Evolutionary conservation across 2,797 vertebrate genomes (phyloP).

Genomic region (Eulemur rubriventer): DNA sequence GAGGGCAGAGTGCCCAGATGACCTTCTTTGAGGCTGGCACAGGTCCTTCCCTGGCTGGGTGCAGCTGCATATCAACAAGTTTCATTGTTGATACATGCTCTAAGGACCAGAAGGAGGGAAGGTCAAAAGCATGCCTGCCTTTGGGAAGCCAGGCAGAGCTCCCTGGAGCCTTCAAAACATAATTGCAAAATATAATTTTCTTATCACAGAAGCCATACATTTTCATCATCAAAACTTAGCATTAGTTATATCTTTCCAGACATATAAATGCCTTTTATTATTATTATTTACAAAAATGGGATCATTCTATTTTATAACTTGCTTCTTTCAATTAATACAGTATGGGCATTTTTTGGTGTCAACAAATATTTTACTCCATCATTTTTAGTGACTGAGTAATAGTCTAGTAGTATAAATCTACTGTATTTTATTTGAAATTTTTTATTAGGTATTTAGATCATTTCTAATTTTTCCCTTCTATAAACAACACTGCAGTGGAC

Average conservation of each 20-base stretch:
- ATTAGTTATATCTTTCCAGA: not conserved
- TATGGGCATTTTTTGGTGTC: not conserved
- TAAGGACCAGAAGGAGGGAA: not conserved
- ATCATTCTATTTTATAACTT: not conserved
- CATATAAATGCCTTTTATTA: not conserved
- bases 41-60: not conserved
- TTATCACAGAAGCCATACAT: not conserved
- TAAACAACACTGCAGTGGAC: not conserved
- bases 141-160: not conserved
- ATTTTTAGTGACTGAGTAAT: not conserved
- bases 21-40: not conserved
- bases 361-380: not conserved
- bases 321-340: not conserved
- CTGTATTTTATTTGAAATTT: not conserved
- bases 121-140: not conserved
- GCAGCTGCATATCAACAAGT: not conserved
- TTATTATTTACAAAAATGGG: not conserved
- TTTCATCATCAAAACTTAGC: not conserved
- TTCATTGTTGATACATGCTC: not conserved
- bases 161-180: not conserved
- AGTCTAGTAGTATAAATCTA: not conserved
- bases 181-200: not conserved
- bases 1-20: not conserved
- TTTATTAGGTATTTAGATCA: not conserved
- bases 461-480: not conserved